Conservation (phyloP, 2,797 vertebrate genomes). For the Harpagifer antarcticus region DNA sequence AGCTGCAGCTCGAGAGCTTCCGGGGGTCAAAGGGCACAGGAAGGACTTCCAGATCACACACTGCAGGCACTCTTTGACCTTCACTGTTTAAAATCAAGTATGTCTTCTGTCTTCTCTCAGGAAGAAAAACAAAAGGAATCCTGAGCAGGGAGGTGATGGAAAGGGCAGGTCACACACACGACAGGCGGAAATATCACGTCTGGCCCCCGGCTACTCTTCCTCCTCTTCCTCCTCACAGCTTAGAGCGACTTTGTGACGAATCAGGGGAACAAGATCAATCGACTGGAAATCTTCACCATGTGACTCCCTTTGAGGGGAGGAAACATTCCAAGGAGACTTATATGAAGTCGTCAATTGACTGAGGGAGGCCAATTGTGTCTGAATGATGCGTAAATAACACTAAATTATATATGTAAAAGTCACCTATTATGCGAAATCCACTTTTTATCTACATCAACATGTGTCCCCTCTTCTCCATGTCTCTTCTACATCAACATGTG, state of each 20-base stretch:
- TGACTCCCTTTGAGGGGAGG: slow-evolving; percentile 14
- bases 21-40: slow-evolving; percentile 53
- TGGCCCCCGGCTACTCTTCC: slow-evolving; percentile 49
- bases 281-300: slow-evolving; percentile 36
- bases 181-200: slow-evolving; percentile 63
- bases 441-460: no score
- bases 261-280: slow-evolving; percentile 13
- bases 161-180: slow-evolving; percentile 59
- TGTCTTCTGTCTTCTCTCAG: slow-evolving; percentile 11
- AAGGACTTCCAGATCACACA: slow-evolving; percentile 25
- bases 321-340: slow-evolving; percentile 64
- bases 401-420: no score
- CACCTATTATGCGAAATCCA: no score
- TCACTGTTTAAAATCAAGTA: slow-evolving; percentile 36
- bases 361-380: slow-evolving; percentile 55
- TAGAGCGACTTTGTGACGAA: slow-evolving; percentile 33
- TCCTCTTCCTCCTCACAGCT: slow-evolving; percentile 37
- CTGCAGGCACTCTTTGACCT: slow-evolving; percentile 54
- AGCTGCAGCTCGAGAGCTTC: slow-evolving; percentile 21
- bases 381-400: slow-evolving; percentile 38
- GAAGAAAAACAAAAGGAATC: slow-evolving; percentile 40
- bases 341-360: slow-evolving; percentile 27
- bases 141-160: slow-evolving; percentile 41
- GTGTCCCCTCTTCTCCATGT: no score
- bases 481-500: no score